Percentiles rank a stretch among this genome's conserved stretches.
These are phyloP conservation scores for Electrona antarctica DNA, from an alignment of 2,113 vertebrate species.

Conservation along the genomic window DNA sequence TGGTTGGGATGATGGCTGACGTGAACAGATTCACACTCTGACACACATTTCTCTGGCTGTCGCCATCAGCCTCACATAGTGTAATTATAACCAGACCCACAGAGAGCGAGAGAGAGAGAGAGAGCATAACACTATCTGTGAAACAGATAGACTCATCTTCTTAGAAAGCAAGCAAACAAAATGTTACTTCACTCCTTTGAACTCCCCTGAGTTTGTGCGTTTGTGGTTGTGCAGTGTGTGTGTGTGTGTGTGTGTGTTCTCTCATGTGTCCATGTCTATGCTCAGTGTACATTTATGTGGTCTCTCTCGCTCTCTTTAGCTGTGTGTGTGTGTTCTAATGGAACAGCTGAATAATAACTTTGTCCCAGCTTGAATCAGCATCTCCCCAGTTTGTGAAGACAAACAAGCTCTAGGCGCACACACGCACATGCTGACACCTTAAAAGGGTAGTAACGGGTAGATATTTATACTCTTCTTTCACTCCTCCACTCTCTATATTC, in stretches of 20 bases:
- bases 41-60: conserved; percentile 36
- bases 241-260: neutral
- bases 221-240: conserved; percentile 27
- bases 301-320: too few relatives aligned
- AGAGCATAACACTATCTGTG: conserved; percentile 1
- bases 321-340: conserved; percentile 30
- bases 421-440: conserved; percentile 45
- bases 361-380: conserved; percentile 33
- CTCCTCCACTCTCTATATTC: neutral
- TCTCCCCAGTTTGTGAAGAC: conserved; percentile 55
- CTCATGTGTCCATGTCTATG: too few relatives aligned
- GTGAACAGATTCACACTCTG: conserved; percentile 4
- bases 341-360: conserved; percentile 15
- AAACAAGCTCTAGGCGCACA: conserved; percentile 37
- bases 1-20: too few relatives aligned
- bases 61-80: conserved; percentile 28
- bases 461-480: conserved; percentile 32
- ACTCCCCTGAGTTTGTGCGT: conserved; percentile 14
- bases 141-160: conserved; percentile 42
- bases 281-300: too few relatives aligned
- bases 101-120: neutral
- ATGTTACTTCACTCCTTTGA: conserved; percentile 23
- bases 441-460: conserved; percentile 58
- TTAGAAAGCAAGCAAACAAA: conserved; percentile 57
- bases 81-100: conserved; percentile 53